These are phyloP conservation scores for Diachasma alloeum DNA, from an alignment of 1,140 invertebrate genomes.

Conservation along the genomic window DNA sequence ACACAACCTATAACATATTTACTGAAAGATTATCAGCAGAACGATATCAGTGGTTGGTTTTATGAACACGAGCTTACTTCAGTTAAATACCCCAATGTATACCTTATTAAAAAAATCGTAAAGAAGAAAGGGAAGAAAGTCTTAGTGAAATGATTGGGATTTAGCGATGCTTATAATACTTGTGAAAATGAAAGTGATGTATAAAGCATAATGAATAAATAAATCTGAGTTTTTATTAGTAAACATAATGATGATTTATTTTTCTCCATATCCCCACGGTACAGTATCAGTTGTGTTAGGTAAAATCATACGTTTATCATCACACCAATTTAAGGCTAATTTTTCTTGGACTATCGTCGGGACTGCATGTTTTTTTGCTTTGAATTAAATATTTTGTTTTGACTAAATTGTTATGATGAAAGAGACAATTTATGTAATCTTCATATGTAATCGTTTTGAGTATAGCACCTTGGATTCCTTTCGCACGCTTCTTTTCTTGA, in stretches of 20 bases:
- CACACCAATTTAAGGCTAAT: too few relatives aligned
- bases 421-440: slow-evolving; percentile 29
- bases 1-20: too few relatives aligned
- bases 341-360: slow-evolving; percentile 4
- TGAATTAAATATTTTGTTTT: background rate
- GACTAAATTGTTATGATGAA: background rate
- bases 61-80: too few relatives aligned
- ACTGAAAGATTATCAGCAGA: too few relatives aligned
- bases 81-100: too few relatives aligned
- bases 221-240: background rate
- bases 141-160: slow-evolving; percentile 24
- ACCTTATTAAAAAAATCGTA: too few relatives aligned
- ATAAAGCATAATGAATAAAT: background rate
- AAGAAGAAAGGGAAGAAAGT: too few relatives aligned
- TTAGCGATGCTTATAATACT: background rate
- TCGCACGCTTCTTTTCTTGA: slow-evolving; percentile 21
- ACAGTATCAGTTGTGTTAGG: slow-evolving; percentile 21
- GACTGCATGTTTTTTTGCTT: slow-evolving; percentile 8
- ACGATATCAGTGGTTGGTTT: too few relatives aligned
- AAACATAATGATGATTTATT: background rate
- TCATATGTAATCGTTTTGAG: slow-evolving; percentile 19
- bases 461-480: slow-evolving; percentile 25
- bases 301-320: slow-evolving; percentile 18
- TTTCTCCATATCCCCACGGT: slow-evolving; percentile 13
- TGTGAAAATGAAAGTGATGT: too few relatives aligned